These are phyloP conservation scores for Leistus spinibarbis DNA, from an alignment of 2,888 invertebrate species.

Conservation along the genomic window DNA sequence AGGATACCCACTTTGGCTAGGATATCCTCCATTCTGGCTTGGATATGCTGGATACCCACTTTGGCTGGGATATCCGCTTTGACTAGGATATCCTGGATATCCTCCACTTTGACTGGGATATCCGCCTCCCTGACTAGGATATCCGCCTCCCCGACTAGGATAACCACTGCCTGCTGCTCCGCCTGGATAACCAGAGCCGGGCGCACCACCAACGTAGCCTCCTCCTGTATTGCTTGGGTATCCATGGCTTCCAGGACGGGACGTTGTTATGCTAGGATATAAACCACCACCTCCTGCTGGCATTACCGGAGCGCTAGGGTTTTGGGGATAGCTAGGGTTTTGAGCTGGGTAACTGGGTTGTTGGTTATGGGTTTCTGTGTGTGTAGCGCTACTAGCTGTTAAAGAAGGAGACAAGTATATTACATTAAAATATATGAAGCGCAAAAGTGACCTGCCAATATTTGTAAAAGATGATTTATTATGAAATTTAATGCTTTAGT, in stretches of 20 bases:
- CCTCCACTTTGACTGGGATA: constrained; percentile 37
- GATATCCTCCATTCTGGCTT: constrained; percentile 30
- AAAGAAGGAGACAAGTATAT: too few species aligned
- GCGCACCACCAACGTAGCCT: constrained; percentile 24
- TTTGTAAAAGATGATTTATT: too few species aligned
- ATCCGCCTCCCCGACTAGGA: constrained; percentile 40
- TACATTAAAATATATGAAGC: too few species aligned
- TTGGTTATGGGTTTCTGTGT: background rate
- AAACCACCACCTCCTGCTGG: constrained; percentile 46
- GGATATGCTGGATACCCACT: constrained; percentile 22
- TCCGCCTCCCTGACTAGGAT: constrained; percentile 42
- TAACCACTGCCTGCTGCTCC: background rate
- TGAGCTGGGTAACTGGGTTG: constrained; percentile 29
- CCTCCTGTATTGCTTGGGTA: constrained; percentile 22
- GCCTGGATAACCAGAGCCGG: constrained; percentile 31
- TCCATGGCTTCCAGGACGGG: constrained; percentile 39
- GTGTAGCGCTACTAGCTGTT: background rate
- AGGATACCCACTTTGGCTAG: constrained; percentile 41
- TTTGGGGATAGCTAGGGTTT: constrained; percentile 27
- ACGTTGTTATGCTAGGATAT: constrained; percentile 21
- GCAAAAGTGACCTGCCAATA: too few species aligned
- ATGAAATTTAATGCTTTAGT: too few species aligned
- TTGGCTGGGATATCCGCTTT: constrained; percentile 37
- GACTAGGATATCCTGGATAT: constrained; percentile 40
- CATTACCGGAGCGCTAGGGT: constrained; percentile 19